Base-by-base conservation (phyloP, 1,140 invertebrate genomes). In the Drosophila seguyi region DNA sequence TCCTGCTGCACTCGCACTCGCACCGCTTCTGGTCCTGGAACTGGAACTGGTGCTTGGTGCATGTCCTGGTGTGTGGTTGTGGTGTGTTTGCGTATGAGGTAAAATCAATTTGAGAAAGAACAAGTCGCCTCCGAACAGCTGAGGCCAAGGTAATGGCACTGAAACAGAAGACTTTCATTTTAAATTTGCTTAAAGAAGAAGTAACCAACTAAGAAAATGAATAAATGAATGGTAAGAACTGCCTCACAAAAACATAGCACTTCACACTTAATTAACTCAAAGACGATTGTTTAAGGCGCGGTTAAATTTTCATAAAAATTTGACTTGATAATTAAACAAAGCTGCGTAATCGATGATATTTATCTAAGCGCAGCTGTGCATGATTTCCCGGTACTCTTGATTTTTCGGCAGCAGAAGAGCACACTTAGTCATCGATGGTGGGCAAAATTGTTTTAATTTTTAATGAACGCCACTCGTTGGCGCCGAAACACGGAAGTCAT, bases 391-490 rank as follows among this genome's bases (percentile, higher is more conserved):
- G 20, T 20, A 8, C 47, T 34, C 20, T 45, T 44, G 38, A 48
- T 69, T 78, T 77, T 67, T 56, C 6, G 31, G 29, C 44, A 42
- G 42, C 29, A 11, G 34, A 22, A 53, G 27, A 53, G 36, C 48
- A n/a, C 52, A 56, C 72, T 74, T 65, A 42, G 41, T 47, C 39
- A 44, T 59, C 45, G 44, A 39, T 45, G 50, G 47, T 29, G 72
- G 63, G 39, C 31, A 16, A 79, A 78, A 65, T 58, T 79, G 45
- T 80, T 88, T 88, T 81, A 88, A 88, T 88, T 88, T 88, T 84
- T 90, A 90, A 90, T 90, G 84, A 88, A 75, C 81, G 39, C 45
- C 63, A 77, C 75, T 57, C 38, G 31, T 44, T 50, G 66, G 75
- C 58, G 34, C 42, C 63, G 63, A 62, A 52, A 71, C 44, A 48